Evolutionary conservation across 35 echinoderm and acorn worm genomes (phyloP), one percentile per base, ranked within the genome.

Genomic region (Stichopus chloronotus): DNA sequence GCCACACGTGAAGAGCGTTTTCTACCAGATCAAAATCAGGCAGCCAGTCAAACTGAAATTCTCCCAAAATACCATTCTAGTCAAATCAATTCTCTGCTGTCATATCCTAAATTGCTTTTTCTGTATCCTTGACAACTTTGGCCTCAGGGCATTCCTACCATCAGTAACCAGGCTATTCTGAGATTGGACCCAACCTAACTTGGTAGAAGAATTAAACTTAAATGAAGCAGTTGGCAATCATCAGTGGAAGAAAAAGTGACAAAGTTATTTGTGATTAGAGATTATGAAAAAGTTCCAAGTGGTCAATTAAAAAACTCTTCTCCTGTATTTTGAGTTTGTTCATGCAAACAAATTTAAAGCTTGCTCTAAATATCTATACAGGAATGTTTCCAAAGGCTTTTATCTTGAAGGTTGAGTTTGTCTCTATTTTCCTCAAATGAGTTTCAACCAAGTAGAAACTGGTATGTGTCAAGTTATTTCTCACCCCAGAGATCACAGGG

Each of bases 381-480:
- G 69, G 69, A 74, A 74, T 74, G 17, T 74, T 74, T 74, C 17
- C 22, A 74, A 74, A 74, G 12, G 69, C 69, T 74, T 74, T 74
- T 74, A 74, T 20, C 69, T 74, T 4, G 69, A 74, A 74, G 69
- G 4, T 74, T 74, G n/a, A 20, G 13, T 74, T 74, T 74, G 4
- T 7, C 4, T 14, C 22, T 74, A 20, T 6, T 61, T 61, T 61
- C 59, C 8, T 8, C 8, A 61, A 61, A 61, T 10, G 22, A 72
- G 22, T 20, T 7, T 19, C 69, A 20, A 14, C 22, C 17, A 74
- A 74, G 69, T 74, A 74, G 69, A 74, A 74, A 74, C 11, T 74
- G 69, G 12, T n/a, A 74, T n/a, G 69, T 74, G 69, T 74, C 69
- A 74, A 74, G 69, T 74, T 74, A 74, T 74, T 74, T 74, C 69